These are phyloP conservation scores for Hyaena hyaena DNA, from an alignment of 2,113 vertebrate genomes.

Conservation along the genomic window DNA sequence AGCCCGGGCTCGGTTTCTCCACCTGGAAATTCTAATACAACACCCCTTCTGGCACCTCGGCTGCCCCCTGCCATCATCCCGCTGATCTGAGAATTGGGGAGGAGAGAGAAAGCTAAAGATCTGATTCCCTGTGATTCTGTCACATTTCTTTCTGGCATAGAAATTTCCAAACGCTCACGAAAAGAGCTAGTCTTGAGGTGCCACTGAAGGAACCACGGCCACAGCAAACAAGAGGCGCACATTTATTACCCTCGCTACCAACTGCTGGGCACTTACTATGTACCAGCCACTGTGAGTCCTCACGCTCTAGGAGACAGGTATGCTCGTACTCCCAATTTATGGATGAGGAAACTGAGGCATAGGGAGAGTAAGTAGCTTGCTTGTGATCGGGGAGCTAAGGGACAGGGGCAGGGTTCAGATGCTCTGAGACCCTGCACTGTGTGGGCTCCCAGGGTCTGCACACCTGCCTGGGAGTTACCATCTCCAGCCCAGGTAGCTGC, in stretches of 20 bases:
- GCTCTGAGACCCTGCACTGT: background rate
- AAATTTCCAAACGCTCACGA: background rate
- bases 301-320: accelerated
- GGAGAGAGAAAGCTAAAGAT: background rate
- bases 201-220: background rate
- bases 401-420: background rate
- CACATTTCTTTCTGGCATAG: background rate
- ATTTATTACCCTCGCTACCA: accelerated
- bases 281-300: background rate
- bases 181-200: background rate
- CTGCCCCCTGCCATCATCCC: background rate
- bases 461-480: background rate
- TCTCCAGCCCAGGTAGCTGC: background rate
- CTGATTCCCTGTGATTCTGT: background rate
- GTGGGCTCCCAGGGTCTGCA: background rate
- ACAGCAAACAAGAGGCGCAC: background rate
- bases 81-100: background rate
- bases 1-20: background rate
- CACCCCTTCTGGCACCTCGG: background rate
- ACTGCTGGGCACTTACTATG: accelerated
- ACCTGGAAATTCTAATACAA: background rate
- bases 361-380: background rate
- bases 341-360: background rate
- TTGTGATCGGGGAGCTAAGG: background rate
- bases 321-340: accelerated